Evolutionary conservation across 2,113 vertebrate species (phyloP), one percentile per base, ranked within the genome.

Genomic region (Rhinoptilus africanus): DNA sequence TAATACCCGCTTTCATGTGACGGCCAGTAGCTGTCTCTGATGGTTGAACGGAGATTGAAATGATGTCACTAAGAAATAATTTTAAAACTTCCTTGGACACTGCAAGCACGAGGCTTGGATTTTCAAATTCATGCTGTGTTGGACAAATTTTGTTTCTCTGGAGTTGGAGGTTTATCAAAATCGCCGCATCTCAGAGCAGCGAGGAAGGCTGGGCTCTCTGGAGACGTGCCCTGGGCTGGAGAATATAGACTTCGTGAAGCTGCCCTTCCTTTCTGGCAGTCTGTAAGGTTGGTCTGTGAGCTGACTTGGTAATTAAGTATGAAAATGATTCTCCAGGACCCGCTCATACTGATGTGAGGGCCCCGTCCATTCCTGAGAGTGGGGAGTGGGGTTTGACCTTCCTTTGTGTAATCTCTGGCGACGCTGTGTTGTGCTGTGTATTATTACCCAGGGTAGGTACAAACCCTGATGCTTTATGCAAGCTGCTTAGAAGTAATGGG

Each of bases 401-500:
- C 37, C 62, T 54, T 39, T 12, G 6, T 28, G 68, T 23, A 43
- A 39, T 89, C 68, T 83, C 37, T 41, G 64, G 54, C 50, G 30
- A 5, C 0, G 9, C 64, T 0, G 1, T 45, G 54, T 50, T 48
- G 59, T 57, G 48, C 85, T 32, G 21, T 41, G 73, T n/a, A 0
- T 67, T n/a, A 0, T 67, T 30, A 51, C 56, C 41, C 73, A 27
- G 92, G 30, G 63, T n/a, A 32, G 57, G 24, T 64, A 47, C 66
- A 82, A 59, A 56, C 92, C 35, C 48, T 14, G 23, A 16, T 66
- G 89, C 87, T 72, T 83, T 63, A 17, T 48, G 27, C 79, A 57
- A 45, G 71, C 92, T 88, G 79, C 75, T 91, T 74, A 28, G 5
- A 32, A 71, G 60, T n/a, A 88, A 85, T 69, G 66, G 81, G 60